A percentile compares a stretch with the other conserved stretches of the same genome.
These are phyloP conservation scores for Ciconia stormi DNA, from an alignment of 2,113 vertebrate species.

Conservation along the genomic window DNA sequence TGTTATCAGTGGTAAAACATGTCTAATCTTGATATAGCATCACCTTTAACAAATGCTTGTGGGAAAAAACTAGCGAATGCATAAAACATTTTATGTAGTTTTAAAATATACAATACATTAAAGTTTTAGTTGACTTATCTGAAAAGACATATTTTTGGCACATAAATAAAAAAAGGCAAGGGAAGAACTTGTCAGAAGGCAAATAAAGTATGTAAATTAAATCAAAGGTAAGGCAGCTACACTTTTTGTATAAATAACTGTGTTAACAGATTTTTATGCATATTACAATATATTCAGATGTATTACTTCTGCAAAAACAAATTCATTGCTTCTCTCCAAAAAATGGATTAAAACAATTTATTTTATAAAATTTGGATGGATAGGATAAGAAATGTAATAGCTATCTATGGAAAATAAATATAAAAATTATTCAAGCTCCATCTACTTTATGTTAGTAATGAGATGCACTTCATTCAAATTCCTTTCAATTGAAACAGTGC, in stretches of 20 bases:
- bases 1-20: constrained; percentile 74
- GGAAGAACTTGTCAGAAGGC: constrained; percentile 82
- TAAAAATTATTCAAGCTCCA: constrained; percentile 84
- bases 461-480: constrained; percentile 88
- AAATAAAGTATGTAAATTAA: constrained; percentile 85
- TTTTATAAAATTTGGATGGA: constrained; percentile 84
- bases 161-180: constrained; percentile 82
- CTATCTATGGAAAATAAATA: constrained; percentile 83
- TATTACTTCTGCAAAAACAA: constrained; percentile 81
- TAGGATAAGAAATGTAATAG: constrained; percentile 81
- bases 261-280: constrained; percentile 83
- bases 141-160: constrained; percentile 81
- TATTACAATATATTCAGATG: constrained; percentile 81
- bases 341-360: constrained; percentile 83
- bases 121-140: constrained; percentile 83
- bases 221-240: constrained; percentile 83
- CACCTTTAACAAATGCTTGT: constrained; percentile 72
- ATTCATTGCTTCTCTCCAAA: constrained; percentile 80
- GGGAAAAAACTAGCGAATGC: constrained; percentile 65
- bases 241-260: constrained; percentile 84
- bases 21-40: constrained; percentile 74
- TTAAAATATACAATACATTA: constrained; percentile 82
- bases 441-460: constrained; percentile 85
- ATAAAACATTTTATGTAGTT: constrained; percentile 79
- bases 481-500: constrained; percentile 84